Conservation (phyloP, 2,113 vertebrate genomes). For the Choloepus hoffmanni region DNA sequence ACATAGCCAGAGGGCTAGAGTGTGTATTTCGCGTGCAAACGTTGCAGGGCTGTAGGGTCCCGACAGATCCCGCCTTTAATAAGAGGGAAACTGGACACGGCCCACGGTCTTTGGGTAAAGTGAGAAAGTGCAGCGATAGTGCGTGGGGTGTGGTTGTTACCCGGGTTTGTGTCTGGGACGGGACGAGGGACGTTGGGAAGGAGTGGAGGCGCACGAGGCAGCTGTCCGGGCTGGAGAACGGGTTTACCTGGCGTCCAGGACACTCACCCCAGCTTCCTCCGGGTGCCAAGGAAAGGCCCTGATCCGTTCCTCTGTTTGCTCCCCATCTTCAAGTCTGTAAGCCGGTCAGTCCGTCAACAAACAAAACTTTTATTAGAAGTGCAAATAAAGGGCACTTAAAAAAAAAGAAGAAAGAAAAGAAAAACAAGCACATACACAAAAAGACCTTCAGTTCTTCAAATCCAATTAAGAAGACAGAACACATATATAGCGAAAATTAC, state of each 20-base stretch:
- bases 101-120: conserved; percentile 11
- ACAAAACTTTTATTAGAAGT: conserved; percentile 70
- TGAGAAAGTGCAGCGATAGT: conserved; percentile 85
- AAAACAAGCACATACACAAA: neutral
- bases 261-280: neutral
- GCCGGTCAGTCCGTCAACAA: conserved; percentile 55
- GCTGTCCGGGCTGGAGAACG: neutral
- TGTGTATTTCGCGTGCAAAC: conserved; percentile 22
- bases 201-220: neutral
- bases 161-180: conserved; percentile 87
- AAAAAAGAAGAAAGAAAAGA: neutral
- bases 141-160: conserved; percentile 86
- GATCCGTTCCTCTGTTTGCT: conserved; percentile 8
- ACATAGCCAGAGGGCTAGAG: neutral
- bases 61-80: neutral
- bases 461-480: conserved; percentile 68
- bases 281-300: conserved; percentile 57
- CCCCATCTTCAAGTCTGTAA: conserved; percentile 54
- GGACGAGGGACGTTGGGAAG: conserved; percentile 62
- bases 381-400: conserved; percentile 51
- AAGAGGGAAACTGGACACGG: neutral
- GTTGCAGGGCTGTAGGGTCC: neutral
- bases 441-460: conserved; percentile 65
- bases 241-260: neutral
- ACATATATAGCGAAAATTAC: conserved; percentile 39